Base-by-base conservation (phyloP, 2,113 vertebrate genomes). In the Erpornis zantholeuca region DNA sequence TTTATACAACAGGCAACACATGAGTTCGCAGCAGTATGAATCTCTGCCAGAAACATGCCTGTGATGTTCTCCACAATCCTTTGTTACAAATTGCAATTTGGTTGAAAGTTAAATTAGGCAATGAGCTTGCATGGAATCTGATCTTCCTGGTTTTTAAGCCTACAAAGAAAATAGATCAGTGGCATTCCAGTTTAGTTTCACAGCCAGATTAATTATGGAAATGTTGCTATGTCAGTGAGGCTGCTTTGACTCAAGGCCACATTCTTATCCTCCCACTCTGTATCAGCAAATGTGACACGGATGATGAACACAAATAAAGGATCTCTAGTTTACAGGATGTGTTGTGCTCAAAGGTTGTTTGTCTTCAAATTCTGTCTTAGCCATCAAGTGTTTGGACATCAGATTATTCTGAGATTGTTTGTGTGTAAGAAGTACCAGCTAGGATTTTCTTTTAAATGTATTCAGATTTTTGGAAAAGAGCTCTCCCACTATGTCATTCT, bases 161-260 rank as follows among this genome's bases (percentile, higher is more conserved):
- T 64, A 44, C 44, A 42, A 60, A 90, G 49, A 56, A 85, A 88
- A 88, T 6, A 68, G 22, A 76, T 71, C 35, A 82, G 61, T 87
- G 83, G 53, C 82, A 87, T 88, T 94, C 82, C 49, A 0, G 44
- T 79, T 93, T 80, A 36, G 70, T 93, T 88, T 93, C 90, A 82
- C 70, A 85, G 87, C 53, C 73, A 85, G 87, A 80, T 88, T 31
- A 65, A 24, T 88, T 95, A 93, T 29, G 22, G 70, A 91, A 95
- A 72, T 31, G 40, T 65, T 76, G 36, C 63, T 23, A 21, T 53
- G 63, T 57, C 49, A 49, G 36, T 60, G 85, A 88, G 80, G 40
- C 73, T 84, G 60, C 38, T 94, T 92, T 97, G 44, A 93, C 78
- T 91, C 70, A 71, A 80, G 49, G 57, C 82, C 75, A 80, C 57